Evolutionary conservation across 2,888 invertebrate species (phyloP).

Genomic region (Epistrophella euchroma): DNA sequence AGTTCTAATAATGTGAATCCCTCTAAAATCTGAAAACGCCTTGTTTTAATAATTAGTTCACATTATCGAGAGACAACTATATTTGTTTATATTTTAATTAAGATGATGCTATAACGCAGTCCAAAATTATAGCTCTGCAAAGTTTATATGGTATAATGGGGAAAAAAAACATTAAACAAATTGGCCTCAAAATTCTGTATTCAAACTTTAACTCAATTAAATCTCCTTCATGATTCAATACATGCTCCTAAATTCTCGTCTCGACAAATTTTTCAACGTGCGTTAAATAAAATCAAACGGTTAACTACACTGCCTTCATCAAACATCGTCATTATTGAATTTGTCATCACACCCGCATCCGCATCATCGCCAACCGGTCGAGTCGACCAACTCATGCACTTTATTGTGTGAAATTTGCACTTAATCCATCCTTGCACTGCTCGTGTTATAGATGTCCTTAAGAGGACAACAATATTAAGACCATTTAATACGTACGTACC

Average conservation of each 20-base stretch:
- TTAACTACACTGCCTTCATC: constrained; percentile 4
- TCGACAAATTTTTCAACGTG: background rate
- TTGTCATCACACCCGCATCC: background rate
- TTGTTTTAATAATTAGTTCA: too few species aligned
- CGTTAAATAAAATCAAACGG: background rate
- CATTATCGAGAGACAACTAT: too few species aligned
- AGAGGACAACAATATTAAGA: constrained; percentile 20
- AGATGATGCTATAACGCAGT: too few species aligned
- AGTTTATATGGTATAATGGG: too few species aligned
- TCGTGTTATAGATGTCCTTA: constrained; percentile 40
- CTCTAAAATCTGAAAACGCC: too few species aligned
- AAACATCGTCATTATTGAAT: background rate
- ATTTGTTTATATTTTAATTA: too few species aligned
- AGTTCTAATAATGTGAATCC: too few species aligned
- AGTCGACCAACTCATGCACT: constrained; percentile 35
- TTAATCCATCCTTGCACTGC: constrained; percentile 49
- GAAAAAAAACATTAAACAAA: too few species aligned
- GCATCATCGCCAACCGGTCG: background rate
- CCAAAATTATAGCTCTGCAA: too few species aligned
- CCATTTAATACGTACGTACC: background rate
- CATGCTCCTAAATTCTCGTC: background rate
- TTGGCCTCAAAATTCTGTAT: too few species aligned
- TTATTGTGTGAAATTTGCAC: constrained; percentile 58
- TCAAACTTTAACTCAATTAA: too few species aligned
- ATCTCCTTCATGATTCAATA: background rate